A percentile compares a stretch with the other conserved stretches of the same genome.
Evolutionary conservation across 2,797 vertebrate species (phyloP).

Genomic region (Silurus lanzhouensis): DNA sequence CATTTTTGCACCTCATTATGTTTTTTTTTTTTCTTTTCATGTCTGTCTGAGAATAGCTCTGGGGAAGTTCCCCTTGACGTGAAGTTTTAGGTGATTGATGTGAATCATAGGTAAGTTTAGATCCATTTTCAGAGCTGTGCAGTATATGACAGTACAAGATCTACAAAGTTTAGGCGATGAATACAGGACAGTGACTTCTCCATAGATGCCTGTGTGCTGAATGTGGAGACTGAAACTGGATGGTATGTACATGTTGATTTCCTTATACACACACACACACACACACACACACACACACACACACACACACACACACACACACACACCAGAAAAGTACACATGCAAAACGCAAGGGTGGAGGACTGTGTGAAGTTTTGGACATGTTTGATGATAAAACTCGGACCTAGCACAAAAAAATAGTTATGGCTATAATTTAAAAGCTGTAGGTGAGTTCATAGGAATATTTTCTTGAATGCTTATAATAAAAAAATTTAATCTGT

Average conservation of each 20-base stretch:
- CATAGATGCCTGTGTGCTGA: not conserved
- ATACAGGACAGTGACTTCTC: not conserved
- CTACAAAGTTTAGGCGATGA: not conserved
- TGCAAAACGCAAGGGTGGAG: not conserved
- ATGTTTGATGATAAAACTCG: not conserved
- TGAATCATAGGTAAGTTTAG: slow-evolving; percentile 35
- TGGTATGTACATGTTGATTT: slow-evolving; percentile 25
- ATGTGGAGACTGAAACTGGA: slow-evolving; percentile 17
- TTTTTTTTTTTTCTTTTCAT: slow-evolving; percentile 33
- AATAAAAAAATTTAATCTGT: not conserved
- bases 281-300: not conserved
- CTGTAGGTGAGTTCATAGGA: not conserved
- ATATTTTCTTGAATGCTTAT: not conserved
- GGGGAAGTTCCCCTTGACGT: slow-evolving; percentile 45
- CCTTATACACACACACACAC: not conserved
- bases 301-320: not conserved
- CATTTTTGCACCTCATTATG: slow-evolving; percentile 22
- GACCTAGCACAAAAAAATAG: not conserved
- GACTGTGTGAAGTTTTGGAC: not conserved
- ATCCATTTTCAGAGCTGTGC: not conserved
- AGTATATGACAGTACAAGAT: not conserved
- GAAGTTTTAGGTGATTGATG: slow-evolving; percentile 18
- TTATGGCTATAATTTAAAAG: not conserved
- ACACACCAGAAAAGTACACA: not conserved
- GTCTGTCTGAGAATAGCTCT: slow-evolving; percentile 40